phyloP scores from a whole-genome alignment of 2,797 vertebrate species.

The Halcyon smyrnensis region DNA sequence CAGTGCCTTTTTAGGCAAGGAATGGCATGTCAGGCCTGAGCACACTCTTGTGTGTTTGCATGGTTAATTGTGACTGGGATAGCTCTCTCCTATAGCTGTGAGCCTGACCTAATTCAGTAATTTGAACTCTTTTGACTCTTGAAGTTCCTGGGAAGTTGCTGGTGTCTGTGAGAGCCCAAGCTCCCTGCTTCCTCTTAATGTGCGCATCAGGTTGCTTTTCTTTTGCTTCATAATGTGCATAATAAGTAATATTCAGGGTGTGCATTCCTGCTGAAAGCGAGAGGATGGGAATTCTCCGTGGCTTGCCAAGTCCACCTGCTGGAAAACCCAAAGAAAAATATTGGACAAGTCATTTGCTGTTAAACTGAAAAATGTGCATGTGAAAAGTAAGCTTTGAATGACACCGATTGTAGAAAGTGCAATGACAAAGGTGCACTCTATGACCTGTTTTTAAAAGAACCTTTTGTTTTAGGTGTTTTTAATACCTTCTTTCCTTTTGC shows the following conservation, averaged over 20 bases:
- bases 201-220: neutral
- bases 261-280: neutral
- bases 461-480: neutral
- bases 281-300: neutral
- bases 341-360: neutral
- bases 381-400: neutral
- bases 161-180: neutral
- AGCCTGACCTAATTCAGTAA: neutral
- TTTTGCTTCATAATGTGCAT: neutral
- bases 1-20: neutral
- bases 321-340: neutral
- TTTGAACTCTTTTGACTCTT: neutral
- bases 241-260: neutral
- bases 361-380: neutral
- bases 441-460: neutral
- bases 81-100: neutral
- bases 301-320: neutral
- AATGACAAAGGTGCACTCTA: neutral
- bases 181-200: neutral
- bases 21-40: neutral
- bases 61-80: neutral
- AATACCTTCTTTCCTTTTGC: neutral
- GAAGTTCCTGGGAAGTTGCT: constrained; percentile 36
- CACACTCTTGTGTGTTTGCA: fast-evolving
- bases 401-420: neutral